Evolutionary conservation across 2,113 vertebrate genomes (phyloP).

Genomic region (Trachemys scripta): DNA sequence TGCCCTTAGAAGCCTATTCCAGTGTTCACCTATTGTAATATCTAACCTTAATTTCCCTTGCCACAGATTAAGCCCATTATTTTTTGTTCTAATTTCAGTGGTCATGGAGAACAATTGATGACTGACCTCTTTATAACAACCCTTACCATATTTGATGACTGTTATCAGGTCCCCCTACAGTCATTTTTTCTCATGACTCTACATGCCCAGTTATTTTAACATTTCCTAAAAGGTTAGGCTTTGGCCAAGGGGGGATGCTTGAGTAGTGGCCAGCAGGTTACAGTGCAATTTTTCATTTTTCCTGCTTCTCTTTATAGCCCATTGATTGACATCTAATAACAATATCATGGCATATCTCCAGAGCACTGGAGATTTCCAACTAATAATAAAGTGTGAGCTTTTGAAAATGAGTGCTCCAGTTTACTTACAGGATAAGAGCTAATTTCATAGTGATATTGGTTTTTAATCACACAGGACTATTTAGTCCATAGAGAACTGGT

Average conservation of each 20-base stretch:
- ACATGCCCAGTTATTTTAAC: not conserved
- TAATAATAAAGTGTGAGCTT: not conserved
- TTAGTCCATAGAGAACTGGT: not conserved
- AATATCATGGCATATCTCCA: constrained; percentile 11
- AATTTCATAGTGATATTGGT: constrained; percentile 30
- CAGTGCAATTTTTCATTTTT: not conserved
- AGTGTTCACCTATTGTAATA: not conserved
- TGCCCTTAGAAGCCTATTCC: too few relatives aligned
- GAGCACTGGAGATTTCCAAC: not conserved
- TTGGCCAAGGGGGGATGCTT: not conserved
- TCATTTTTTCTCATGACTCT: not conserved
- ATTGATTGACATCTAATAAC: not conserved
- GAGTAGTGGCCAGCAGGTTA: not conserved
- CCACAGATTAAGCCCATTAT: not conserved
- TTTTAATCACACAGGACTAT: constrained; percentile 14
- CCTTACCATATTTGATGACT: not conserved
- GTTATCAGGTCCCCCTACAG: too few relatives aligned
- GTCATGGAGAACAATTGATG: not conserved
- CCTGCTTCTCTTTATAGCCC: constrained; percentile 5
- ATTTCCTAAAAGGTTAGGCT: not conserved
- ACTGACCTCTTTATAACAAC: not conserved
- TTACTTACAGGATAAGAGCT: constrained; percentile 17
- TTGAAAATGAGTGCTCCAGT: constrained; percentile 13
- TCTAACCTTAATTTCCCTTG: not conserved
- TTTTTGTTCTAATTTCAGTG: not conserved